Conservation (phyloP, 1,140 invertebrate genomes). For the Drosophila lacertosa region DNA sequence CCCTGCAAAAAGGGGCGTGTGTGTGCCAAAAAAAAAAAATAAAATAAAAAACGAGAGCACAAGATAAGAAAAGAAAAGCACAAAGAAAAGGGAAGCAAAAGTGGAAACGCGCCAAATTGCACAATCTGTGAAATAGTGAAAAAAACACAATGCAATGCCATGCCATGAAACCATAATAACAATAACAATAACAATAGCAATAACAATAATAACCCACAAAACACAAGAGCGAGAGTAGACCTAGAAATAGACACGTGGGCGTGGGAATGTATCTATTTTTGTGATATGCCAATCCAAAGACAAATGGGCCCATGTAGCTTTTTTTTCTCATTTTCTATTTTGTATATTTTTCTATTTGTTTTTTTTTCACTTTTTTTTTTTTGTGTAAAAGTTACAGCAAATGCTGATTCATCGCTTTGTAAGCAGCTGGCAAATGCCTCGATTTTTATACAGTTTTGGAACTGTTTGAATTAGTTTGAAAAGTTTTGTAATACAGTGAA, state of each 20-base stretch:
- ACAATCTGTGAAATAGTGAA: constrained; percentile 51
- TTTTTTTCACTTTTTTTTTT: not conserved
- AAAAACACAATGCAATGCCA: constrained; percentile 43
- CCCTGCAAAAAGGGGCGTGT: constrained; percentile 4
- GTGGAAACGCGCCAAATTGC: constrained; percentile 76
- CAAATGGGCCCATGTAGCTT: constrained; percentile 38
- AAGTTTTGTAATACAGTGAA: constrained; percentile 53
- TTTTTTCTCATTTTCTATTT: constrained; percentile 29
- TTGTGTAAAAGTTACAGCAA: constrained; percentile 53
- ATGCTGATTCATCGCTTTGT: constrained; percentile 60
- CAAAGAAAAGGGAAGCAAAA: constrained; percentile 46
- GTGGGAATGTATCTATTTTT: constrained; percentile 77
- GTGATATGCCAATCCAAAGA: constrained; percentile 29
- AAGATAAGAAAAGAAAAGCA: constrained; percentile 20
- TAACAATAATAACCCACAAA: constrained; percentile 7
- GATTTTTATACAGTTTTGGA: constrained; percentile 23
- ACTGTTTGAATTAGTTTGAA: constrained; percentile 32
- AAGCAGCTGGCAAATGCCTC: constrained; percentile 51
- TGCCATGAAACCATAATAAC: constrained; percentile 44
- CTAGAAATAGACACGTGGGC: constrained; percentile 81
- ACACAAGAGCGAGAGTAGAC: constrained; percentile 46
- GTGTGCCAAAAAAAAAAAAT: too few relatives aligned
- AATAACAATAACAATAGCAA: constrained; percentile 47
- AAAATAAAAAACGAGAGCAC: constrained; percentile 19
- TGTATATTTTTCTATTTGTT: too few relatives aligned